These are phyloP conservation scores for Numenius arquata DNA, from an alignment of 2,113 vertebrate genomes.

Conservation along the genomic window DNA sequence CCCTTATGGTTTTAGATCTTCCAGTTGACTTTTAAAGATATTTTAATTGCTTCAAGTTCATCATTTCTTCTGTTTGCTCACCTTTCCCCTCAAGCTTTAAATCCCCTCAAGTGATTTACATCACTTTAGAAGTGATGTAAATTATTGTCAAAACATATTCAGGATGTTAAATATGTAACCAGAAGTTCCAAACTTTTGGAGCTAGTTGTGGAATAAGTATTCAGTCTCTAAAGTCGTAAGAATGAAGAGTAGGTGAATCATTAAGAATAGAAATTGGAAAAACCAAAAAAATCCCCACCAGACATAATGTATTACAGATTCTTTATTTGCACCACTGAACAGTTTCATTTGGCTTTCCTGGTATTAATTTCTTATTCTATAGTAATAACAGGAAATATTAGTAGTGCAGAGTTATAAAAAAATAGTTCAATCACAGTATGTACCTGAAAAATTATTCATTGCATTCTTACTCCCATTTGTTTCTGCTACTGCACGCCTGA, in stretches of 20 bases:
- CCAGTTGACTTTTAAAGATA: background rate
- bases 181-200: background rate
- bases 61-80: background rate
- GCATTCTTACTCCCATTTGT: conserved; percentile 90
- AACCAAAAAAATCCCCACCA: background rate
- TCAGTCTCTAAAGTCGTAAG: background rate
- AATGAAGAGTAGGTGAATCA: background rate
- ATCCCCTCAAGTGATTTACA: no score
- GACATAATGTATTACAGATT: background rate
- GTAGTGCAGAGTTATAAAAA: background rate
- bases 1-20: background rate
- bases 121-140: background rate
- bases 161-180: background rate
- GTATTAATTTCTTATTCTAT: background rate
- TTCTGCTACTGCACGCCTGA: conserved; percentile 88
- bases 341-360: background rate
- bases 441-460: conserved; percentile 90
- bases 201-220: background rate
- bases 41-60: background rate
- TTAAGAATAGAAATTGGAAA: background rate
- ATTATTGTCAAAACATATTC: background rate
- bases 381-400: background rate
- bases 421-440: background rate
- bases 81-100: background rate
- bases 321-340: background rate